Base-by-base conservation (phyloP, 2,888 invertebrate species). In the Dynastes grantii region DNA sequence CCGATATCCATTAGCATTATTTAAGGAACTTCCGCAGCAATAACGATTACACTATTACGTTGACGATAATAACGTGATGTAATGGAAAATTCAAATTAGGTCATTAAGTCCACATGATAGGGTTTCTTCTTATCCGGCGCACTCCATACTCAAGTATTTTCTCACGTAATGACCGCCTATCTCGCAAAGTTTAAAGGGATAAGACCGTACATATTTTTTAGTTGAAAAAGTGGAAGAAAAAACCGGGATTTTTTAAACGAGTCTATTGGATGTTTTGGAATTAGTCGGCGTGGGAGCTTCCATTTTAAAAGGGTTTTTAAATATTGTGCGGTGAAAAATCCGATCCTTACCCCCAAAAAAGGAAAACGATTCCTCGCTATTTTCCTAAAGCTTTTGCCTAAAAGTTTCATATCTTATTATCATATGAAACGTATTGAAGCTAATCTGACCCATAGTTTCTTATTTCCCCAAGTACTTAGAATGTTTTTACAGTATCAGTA, bases 31-130 rank as follows among this genome's bases (percentile, higher is more conserved):
- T 61, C 73, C 73, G 73, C 49, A 61, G 73, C 73, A 61, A 75
- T 75, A 75, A 75, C 73, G 73, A 63, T 75, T 75, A 61, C 61
- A 75, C 55, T 75, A 49, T 32, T 53, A 67, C 76, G 68, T 67
- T 55, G 67, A 64, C 76, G 58, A 68, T 68, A 76, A 68, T 76
- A 76, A 76, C 32, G 67, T 76, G 76, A 76, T 68, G 76, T 76
- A 76, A 76, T 76, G 76, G 76, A 76, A 76, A 68, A 76, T 76
- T 67, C 68, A 76, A 76, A 76, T 76, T 76, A 68, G 76, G 67
- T 68, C 67, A 68, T 76, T 76, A 76, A 76, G 67, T 68, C 45
- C 76, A 68, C 67, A 76, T 68, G 76, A 76, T 76, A 68, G 76
- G 73, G 61, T 61, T 73, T 58, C 32, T 58, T 65, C 76, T 76